These are phyloP conservation scores for Myioborus melanocephalus DNA, from an alignment of 2,797 vertebrate species.

Conservation along the genomic window DNA sequence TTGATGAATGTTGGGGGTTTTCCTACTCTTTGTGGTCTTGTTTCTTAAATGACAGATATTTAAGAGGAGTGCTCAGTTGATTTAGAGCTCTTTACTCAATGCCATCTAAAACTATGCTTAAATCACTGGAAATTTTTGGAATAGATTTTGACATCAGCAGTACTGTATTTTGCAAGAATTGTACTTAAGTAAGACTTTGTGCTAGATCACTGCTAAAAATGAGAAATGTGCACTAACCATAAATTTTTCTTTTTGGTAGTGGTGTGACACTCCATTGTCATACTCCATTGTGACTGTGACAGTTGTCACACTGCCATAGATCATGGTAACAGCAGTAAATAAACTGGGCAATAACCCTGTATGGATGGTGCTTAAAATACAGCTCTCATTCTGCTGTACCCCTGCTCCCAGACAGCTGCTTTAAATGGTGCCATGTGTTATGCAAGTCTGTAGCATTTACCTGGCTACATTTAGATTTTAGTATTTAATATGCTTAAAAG, in stretches of 20 bases:
- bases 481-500: background rate
- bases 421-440: background rate
- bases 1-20: background rate
- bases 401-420: background rate
- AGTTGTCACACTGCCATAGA: background rate
- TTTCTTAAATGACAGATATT: background rate
- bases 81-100: conserved; percentile 2
- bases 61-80: background rate
- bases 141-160: background rate
- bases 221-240: background rate
- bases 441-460: background rate
- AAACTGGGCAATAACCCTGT: background rate
- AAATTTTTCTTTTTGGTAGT: background rate
- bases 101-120: background rate
- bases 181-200: background rate
- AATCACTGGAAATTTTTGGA: background rate
- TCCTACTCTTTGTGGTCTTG: background rate
- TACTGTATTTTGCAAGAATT: background rate
- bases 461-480: background rate
- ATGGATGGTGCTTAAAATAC: background rate
- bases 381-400: background rate
- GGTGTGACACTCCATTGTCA: background rate
- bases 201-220: background rate
- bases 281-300: background rate
- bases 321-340: background rate